Evolutionary conservation across 2,113 vertebrate genomes (phyloP).

Genomic region (Ovibos moschatus): DNA sequence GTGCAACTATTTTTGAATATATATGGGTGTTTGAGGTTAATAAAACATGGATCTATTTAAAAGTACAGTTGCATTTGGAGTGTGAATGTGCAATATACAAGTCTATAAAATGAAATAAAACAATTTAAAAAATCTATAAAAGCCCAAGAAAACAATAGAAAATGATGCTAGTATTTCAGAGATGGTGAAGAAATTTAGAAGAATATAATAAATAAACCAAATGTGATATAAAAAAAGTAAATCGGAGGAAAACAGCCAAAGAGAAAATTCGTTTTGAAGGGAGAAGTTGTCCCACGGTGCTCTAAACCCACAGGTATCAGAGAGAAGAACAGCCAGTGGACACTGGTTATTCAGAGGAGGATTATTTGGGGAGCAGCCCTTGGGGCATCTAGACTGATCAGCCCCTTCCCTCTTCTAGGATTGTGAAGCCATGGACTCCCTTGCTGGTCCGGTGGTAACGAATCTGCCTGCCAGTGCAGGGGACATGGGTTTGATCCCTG

Average conservation of each 20-base stretch:
- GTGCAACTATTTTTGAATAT: neutral
- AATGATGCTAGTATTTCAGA: neutral
- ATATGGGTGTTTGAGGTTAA: neutral
- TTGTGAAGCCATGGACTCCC: neutral
- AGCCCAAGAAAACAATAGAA: neutral
- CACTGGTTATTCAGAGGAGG: neutral
- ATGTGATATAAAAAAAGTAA: neutral
- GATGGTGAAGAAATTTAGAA: neutral
- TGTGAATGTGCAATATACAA: neutral
- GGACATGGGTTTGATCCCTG: neutral
- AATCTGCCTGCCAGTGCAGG: neutral
- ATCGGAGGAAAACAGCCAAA: neutral
- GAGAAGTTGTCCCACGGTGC: neutral
- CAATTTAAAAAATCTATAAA: neutral
- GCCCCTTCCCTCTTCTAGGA: neutral
- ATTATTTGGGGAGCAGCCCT: neutral
- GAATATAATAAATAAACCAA: neutral
- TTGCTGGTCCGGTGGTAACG: neutral
- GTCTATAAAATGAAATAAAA: neutral
- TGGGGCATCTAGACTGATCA: neutral
- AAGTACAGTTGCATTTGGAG: neutral
- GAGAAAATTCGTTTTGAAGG: neutral
- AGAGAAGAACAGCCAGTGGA: neutral
- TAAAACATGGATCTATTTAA: conserved; percentile 26
- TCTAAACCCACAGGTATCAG: neutral